A percentile compares a stretch with the other conserved stretches of the same genome.
These are phyloP conservation scores for Stratiolaelaps scimitus DNA, from an alignment of 1,140 invertebrate genomes.

Conservation along the genomic window DNA sequence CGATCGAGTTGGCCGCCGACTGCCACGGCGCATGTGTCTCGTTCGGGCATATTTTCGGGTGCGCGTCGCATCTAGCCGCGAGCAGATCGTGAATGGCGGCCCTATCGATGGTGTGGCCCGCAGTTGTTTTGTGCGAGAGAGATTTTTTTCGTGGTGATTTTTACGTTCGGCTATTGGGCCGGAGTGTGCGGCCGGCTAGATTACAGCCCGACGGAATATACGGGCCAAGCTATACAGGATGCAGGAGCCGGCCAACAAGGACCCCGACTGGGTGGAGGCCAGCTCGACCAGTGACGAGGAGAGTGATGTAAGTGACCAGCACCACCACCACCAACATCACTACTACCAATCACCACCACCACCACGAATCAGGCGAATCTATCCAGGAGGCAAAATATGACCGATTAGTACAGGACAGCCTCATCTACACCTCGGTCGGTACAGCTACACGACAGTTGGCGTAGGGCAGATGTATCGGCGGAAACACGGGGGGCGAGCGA, in stretches of 20 bases:
- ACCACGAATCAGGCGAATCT: too few relatives aligned
- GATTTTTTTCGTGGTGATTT: constrained; percentile 27
- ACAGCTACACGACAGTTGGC: too few relatives aligned
- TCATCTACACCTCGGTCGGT: too few relatives aligned
- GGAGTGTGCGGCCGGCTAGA: constrained; percentile 16
- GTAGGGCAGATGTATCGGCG: too few relatives aligned
- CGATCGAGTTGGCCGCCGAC: too few relatives aligned
- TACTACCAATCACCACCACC: too few relatives aligned
- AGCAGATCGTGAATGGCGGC: constrained; percentile 27
- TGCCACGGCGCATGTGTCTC: not conserved
- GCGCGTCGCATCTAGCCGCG: not conserved
- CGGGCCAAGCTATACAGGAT: constrained; percentile 3
- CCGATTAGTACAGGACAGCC: too few relatives aligned
- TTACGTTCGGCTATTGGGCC: constrained; percentile 10
- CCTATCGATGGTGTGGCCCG: constrained; percentile 28
- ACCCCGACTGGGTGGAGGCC: constrained; percentile 19
- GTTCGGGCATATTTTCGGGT: constrained; percentile 12
- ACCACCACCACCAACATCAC: too few relatives aligned
- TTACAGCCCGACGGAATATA: not conserved
- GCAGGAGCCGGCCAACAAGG: constrained; percentile 17
- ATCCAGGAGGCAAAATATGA: too few relatives aligned
- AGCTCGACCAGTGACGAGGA: constrained; percentile 18
- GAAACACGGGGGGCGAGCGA: too few relatives aligned
- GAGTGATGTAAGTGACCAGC: constrained; percentile 26
- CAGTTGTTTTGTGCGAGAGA: constrained; percentile 28